A percentile compares a stretch with the other conserved stretches of the same genome.
Evolutionary conservation across 2,113 vertebrate genomes (phyloP).

Genomic region (Piprites chloris): DNA sequence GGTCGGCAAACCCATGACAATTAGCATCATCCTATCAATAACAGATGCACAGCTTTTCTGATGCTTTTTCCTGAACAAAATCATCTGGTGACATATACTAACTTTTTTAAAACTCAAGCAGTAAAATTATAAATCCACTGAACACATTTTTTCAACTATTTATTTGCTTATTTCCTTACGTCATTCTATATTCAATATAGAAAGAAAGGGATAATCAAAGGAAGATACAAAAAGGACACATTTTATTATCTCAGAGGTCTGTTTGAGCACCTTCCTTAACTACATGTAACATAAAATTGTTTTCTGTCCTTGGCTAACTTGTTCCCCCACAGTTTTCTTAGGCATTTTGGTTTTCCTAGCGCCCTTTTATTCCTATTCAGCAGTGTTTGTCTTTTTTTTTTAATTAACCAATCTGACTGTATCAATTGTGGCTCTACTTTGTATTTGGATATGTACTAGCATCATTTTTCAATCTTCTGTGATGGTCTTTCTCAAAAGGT

Average conservation of each 20-base stretch:
- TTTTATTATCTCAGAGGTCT: not conserved
- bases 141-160: not conserved
- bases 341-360: not conserved
- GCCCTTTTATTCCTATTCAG: not conserved
- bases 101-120: not conserved
- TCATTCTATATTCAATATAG: not conserved
- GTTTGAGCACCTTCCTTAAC: not conserved
- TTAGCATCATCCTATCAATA: not conserved
- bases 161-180: not conserved
- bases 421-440: not conserved
- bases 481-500: not conserved
- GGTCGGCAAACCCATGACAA: no score
- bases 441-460: not conserved
- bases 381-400: not conserved
- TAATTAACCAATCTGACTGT: not conserved
- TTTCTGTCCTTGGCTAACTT: not conserved
- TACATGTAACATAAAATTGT: not conserved
- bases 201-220: not conserved
- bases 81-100: not conserved
- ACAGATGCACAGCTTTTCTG: not conserved
- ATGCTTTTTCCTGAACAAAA: not conserved
- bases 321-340: not conserved
- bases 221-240: accelerated
- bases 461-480: not conserved
- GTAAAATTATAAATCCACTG: not conserved